phyloP scores from a whole-genome alignment of 2,113 vertebrate genomes.

The Pomatostomus ruficeps region DNA sequence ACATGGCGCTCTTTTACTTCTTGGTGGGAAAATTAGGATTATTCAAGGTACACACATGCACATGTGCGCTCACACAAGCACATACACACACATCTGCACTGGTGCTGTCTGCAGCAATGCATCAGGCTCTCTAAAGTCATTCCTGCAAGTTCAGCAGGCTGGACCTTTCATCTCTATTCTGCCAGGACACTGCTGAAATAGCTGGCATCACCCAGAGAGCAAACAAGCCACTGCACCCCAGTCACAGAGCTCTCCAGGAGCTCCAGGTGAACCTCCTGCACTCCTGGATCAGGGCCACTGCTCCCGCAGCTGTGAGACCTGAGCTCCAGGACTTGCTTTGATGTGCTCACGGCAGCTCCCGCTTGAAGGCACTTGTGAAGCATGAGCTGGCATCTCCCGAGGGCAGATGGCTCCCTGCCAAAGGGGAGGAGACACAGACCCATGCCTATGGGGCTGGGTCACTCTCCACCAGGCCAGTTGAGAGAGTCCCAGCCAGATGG shows the following conservation, averaged over 20 bases:
- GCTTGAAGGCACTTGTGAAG: neutral
- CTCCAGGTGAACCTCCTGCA: neutral
- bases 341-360: rapidly evolving
- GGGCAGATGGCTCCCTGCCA: neutral
- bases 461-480: neutral
- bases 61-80: neutral
- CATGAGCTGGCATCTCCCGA: neutral
- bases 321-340: neutral
- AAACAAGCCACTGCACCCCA: neutral
- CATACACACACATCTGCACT: neutral
- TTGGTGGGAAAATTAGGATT: neutral
- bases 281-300: neutral
- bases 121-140: neutral
- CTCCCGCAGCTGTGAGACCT: neutral
- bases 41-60: neutral
- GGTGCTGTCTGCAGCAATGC: neutral
- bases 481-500: constrained; percentile 27
- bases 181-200: neutral
- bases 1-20: rapidly evolving
- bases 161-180: neutral
- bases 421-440: neutral
- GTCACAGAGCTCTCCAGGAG: neutral
- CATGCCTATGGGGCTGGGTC: neutral
- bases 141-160: neutral
- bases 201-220: neutral